Evolutionary conservation across 2,888 invertebrate genomes (phyloP).

Genomic region (Frankliniella fusca): DNA sequence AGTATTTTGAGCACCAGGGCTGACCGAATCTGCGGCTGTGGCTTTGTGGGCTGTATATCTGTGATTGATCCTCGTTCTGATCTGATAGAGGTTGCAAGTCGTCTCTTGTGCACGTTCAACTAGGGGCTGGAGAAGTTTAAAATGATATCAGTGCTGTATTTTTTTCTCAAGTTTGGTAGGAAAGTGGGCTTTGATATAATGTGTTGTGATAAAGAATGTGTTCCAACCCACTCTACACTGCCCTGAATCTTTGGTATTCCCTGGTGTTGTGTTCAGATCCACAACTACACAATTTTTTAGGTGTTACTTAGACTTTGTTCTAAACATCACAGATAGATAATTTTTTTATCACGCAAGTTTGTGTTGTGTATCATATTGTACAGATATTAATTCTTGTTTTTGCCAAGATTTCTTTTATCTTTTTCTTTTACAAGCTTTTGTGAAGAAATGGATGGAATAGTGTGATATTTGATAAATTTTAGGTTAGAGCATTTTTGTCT

Average conservation of each 20-base stretch:
- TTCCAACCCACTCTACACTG: conserved; percentile 19
- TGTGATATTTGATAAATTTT: conserved; percentile 20
- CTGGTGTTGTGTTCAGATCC: neutral
- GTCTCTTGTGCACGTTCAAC: neutral
- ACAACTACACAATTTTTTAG: neutral
- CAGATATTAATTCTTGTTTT: neutral
- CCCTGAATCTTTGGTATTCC: neutral
- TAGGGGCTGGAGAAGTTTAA: too few relatives aligned
- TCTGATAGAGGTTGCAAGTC: neutral
- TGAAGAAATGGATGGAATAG: conserved; percentile 26
- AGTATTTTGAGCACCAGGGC: neutral
- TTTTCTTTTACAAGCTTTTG: conserved; percentile 15
- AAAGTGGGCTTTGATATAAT: conserved; percentile 5
- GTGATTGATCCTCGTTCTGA: neutral
- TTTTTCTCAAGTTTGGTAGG: neutral
- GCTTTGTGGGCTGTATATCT: neutral
- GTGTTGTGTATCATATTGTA: conserved; percentile 11
- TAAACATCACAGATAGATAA: conserved; percentile 18
- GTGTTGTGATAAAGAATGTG: conserved; percentile 15
- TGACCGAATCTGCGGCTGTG: conserved; percentile 7
- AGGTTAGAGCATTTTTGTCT: neutral
- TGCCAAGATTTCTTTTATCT: neutral
- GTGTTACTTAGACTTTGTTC: neutral
- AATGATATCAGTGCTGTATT: neutral
- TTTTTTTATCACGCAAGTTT: neutral